Evolutionary conservation across 2,888 invertebrate genomes (phyloP).

Genomic region (Therioaphis trifolii): DNA sequence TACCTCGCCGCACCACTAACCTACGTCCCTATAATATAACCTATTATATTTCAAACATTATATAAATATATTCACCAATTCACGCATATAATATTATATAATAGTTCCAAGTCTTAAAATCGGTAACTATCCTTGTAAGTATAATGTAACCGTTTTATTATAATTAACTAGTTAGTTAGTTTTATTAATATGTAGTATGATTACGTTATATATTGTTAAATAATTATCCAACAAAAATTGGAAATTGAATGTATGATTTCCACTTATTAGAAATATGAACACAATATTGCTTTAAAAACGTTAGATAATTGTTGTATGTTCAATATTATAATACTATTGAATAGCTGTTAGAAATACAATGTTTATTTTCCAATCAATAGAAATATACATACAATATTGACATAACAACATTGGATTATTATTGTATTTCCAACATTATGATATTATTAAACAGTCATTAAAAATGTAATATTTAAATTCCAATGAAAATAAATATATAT

Average conservation of each 20-base stretch:
- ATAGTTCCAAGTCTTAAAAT: no score
- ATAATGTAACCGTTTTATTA: constrained; percentile 1
- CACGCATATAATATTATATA: no score
- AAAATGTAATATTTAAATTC: no score
- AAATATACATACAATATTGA: not conserved
- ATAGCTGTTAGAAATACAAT: constrained; percentile 11
- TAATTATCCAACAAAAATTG: not conserved
- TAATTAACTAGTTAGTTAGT: constrained; percentile 9
- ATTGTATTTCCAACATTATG: no score
- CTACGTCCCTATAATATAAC: no score
- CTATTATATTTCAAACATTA: no score
- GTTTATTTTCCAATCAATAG: not conserved
- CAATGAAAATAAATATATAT: no score
- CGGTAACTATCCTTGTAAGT: constrained; percentile 3
- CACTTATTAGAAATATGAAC: not conserved
- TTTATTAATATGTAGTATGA: not conserved
- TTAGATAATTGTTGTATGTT: constrained; percentile 9
- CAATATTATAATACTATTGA: constrained; percentile 17
- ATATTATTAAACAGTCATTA: no score
- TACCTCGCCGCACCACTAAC: no score
- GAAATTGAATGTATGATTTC: not conserved
- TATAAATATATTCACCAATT: no score
- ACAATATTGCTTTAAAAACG: no score
- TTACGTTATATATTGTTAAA: no score
- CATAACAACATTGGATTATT: not conserved